Evolutionary conservation across 2,888 invertebrate species (phyloP).

Genomic region (Liopterus haemorrhoidalis): DNA sequence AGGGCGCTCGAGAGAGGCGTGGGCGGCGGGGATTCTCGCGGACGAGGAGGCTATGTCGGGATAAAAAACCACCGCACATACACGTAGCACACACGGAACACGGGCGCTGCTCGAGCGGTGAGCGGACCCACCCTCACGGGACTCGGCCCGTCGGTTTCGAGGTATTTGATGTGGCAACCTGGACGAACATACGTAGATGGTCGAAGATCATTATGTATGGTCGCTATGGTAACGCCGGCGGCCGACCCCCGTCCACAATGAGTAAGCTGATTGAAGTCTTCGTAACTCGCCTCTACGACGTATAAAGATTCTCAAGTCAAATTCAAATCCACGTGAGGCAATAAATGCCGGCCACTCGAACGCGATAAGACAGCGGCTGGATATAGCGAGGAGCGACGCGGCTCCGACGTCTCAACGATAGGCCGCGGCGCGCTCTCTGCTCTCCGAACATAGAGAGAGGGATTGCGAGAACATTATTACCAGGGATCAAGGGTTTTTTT

Average conservation of each 20-base stretch:
- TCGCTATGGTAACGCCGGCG: conserved; percentile 18
- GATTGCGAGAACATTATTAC: too few species aligned
- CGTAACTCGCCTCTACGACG: conserved; percentile 11
- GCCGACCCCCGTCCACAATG: not conserved
- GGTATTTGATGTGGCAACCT: conserved; percentile 8
- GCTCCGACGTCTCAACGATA: too few species aligned
- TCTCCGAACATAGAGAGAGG: too few species aligned
- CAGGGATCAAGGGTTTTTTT: too few species aligned
- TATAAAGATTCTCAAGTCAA: not conserved
- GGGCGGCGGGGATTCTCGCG: too few species aligned
- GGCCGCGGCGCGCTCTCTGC: too few species aligned
- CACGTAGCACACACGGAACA: conserved; percentile 10
- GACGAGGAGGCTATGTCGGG: too few species aligned
- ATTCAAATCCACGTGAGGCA: not conserved
- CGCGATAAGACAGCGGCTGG: not conserved
- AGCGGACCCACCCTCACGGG: too few species aligned
- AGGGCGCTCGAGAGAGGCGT: not conserved
- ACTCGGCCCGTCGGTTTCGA: too few species aligned
- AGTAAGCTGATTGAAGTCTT: too few species aligned
- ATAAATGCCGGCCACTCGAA: not conserved
- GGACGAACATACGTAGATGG: conserved; percentile 6
- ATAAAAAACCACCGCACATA: conserved; percentile 1
- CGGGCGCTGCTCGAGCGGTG: not conserved
- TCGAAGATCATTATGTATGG: conserved; percentile 24
- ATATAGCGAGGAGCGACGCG: too few species aligned